Evolutionary conservation across 2,113 vertebrate genomes (phyloP).

Genomic region (Barbus barbus): DNA sequence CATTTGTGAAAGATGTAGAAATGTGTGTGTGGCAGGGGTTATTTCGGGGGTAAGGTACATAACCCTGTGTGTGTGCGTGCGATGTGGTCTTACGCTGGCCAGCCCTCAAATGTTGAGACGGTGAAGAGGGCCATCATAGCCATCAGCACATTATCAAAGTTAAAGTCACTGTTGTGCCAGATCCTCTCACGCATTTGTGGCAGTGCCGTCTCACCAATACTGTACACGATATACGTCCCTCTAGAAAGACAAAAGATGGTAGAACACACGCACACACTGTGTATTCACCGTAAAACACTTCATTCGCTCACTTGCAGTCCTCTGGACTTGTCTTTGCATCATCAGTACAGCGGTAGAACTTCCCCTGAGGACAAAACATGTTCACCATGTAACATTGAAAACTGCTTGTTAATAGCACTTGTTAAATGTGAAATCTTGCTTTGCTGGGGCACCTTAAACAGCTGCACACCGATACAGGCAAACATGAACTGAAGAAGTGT

Average conservation of each 20-base stretch:
- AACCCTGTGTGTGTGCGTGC: slow-evolving; percentile 18
- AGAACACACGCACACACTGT: background rate
- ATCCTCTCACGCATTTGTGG: slow-evolving; percentile 88
- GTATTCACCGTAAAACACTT: background rate
- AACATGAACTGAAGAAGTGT: slow-evolving; percentile 99
- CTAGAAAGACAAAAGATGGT: slow-evolving; percentile 56
- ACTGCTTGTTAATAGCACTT: background rate
- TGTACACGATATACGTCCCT: slow-evolving; percentile 94
- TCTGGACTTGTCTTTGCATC: slow-evolving; percentile 92
- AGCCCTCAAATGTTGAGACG: slow-evolving; percentile 97
- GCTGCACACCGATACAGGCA: slow-evolving; percentile 95
- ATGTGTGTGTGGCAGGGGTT: too few species aligned
- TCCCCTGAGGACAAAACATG: slow-evolving; percentile 78
- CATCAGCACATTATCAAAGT: slow-evolving; percentile 96
- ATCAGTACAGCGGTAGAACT: slow-evolving; percentile 95
- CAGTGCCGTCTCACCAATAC: slow-evolving; percentile 87
- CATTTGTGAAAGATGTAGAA: too few species aligned
- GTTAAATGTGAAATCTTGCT: background rate
- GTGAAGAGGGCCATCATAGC: slow-evolving; percentile 99
- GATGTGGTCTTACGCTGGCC: slow-evolving; percentile 87
- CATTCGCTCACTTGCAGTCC: slow-evolving; percentile 89
- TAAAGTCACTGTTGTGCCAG: slow-evolving; percentile 97
- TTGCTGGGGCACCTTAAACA: slow-evolving; percentile 86
- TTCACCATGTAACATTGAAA: background rate
- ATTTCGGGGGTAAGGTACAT: too few species aligned